phyloP scores from a whole-genome alignment of 2,888 invertebrate genomes.

The Clistopyga incitator region DNA sequence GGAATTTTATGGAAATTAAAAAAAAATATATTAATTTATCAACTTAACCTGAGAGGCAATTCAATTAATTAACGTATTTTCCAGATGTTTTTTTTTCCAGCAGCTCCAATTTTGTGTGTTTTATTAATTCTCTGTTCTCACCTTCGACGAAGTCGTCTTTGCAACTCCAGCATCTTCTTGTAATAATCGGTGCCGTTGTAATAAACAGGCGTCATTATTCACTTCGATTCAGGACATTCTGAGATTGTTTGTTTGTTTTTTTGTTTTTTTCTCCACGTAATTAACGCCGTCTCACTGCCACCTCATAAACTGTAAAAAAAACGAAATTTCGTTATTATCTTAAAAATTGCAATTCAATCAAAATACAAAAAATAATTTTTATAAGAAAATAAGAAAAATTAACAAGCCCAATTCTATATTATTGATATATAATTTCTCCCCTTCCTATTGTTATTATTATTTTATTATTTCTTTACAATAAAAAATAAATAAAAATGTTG shows the following conservation, averaged over 20 bases:
- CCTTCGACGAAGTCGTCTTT: slow-evolving; percentile 81
- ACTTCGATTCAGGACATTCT: slow-evolving; percentile 45
- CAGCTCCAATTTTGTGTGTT: not conserved
- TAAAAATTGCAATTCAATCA: too few species aligned
- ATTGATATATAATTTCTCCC: too few species aligned
- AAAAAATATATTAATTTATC: too few species aligned
- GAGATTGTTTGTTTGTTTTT: slow-evolving; percentile 13
- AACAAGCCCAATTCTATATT: too few species aligned
- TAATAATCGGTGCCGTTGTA: slow-evolving; percentile 77
- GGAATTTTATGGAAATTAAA: too few species aligned
- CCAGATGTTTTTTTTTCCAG: too few species aligned
- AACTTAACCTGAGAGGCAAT: too few species aligned
- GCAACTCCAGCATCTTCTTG: slow-evolving; percentile 80
- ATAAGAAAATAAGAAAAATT: too few species aligned
- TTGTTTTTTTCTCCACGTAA: not conserved
- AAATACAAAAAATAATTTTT: too few species aligned
- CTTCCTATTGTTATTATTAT: too few species aligned
- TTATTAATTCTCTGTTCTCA: slow-evolving; percentile 43
- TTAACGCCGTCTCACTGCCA: not conserved
- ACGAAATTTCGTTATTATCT: not conserved
- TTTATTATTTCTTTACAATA: too few species aligned
- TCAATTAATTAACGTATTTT: too few species aligned
- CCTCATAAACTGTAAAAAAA: not conserved
- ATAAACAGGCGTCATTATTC: slow-evolving; percentile 74
- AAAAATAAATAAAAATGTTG: not conserved